phyloP scores from a whole-genome alignment of 2,797 vertebrate genomes.

The Sebastes vulpes region DNA sequence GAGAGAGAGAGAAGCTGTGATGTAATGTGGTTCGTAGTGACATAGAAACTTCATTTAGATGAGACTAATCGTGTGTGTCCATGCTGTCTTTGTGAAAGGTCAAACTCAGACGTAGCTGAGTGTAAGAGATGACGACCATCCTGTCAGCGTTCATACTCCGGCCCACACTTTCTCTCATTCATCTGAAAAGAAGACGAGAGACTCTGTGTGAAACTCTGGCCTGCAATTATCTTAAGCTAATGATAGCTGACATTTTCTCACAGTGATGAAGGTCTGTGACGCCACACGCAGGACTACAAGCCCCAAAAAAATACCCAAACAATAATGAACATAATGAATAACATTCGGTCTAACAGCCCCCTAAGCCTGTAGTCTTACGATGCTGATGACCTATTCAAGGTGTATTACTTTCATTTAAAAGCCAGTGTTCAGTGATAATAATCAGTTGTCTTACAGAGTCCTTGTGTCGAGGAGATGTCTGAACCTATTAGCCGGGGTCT shows the following conservation, averaged over 20 bases:
- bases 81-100: constrained; percentile 63
- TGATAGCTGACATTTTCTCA: constrained; percentile 63
- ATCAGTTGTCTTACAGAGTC: constrained; percentile 40
- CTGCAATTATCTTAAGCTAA: constrained; percentile 44
- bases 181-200: constrained; percentile 34
- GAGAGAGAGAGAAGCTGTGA: constrained; percentile 5
- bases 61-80: constrained; percentile 52
- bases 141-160: constrained; percentile 20
- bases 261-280: constrained; percentile 58
- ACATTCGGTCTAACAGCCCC: constrained; percentile 42
- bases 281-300: constrained; percentile 13
- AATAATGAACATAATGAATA: constrained; percentile 42
- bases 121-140: constrained; percentile 47
- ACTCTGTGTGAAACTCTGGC: constrained; percentile 16
- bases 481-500: constrained; percentile 42
- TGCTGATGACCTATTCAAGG: constrained; percentile 79
- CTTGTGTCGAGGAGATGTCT: constrained; percentile 44
- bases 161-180: constrained; percentile 31
- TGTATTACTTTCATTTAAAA: constrained; percentile 69
- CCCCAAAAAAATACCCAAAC: neutral
- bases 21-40: constrained; percentile 36
- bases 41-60: constrained; percentile 39
- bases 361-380: constrained; percentile 23
- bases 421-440: constrained; percentile 48
- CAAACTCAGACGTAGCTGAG: constrained; percentile 36